These are phyloP conservation scores for Euphonia xanthogaster DNA, from an alignment of 2,797 vertebrate species.

Conservation along the genomic window DNA sequence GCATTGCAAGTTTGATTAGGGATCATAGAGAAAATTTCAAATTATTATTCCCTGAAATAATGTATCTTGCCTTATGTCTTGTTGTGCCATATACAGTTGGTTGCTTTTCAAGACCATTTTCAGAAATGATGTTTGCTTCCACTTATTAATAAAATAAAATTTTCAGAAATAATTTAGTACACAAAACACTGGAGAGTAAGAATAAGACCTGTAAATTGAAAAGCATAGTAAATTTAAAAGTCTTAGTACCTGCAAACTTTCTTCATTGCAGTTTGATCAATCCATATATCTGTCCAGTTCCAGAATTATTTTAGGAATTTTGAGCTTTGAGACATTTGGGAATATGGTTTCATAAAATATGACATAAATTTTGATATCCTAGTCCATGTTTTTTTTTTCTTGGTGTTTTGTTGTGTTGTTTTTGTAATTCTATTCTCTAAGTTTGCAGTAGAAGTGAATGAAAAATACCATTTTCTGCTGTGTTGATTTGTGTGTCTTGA, in stretches of 20 bases:
- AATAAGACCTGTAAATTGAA: background rate
- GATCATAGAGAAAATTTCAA: background rate
- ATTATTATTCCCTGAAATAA: background rate
- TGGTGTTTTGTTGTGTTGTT: background rate
- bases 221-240: background rate
- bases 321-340: background rate
- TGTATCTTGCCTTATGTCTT: background rate
- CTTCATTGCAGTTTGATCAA: background rate
- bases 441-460: background rate
- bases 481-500: background rate
- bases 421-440: background rate
- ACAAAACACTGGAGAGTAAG: background rate
- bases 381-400: background rate
- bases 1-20: background rate
- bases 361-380: background rate
- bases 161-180: background rate
- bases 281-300: background rate
- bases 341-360: background rate
- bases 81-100: background rate
- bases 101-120: background rate
- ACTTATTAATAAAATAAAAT: background rate
- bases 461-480: background rate
- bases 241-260: background rate
- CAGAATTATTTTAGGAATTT: background rate
- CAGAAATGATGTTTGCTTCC: background rate